Evolutionary conservation across 2,797 vertebrate species (phyloP).

Genomic region (Pangasius djambal): DNA sequence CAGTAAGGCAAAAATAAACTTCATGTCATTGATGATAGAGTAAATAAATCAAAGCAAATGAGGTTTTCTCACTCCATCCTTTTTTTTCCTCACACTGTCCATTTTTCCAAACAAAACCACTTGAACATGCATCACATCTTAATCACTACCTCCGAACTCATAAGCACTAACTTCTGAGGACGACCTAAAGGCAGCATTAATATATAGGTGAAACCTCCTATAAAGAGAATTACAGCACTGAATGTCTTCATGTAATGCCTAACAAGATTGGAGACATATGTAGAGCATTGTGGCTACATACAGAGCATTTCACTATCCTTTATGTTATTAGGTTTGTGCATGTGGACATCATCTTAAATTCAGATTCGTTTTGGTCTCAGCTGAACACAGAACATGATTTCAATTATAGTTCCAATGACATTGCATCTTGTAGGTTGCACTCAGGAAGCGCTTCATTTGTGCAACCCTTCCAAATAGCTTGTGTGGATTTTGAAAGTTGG

Average conservation of each 20-base stretch:
- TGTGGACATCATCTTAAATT: not conserved
- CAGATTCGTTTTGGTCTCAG: not conserved
- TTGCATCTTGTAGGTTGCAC: not conserved
- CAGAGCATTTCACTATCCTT: not conserved
- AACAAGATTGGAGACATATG: not conserved
- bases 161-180: not conserved
- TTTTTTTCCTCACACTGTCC: no score
- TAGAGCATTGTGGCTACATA: not conserved
- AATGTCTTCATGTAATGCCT: not conserved
- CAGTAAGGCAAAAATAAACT: not conserved
- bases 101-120: not conserved
- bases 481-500: constrained; percentile 28
- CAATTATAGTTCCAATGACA: not conserved
- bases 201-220: not conserved
- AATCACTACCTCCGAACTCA: not conserved
- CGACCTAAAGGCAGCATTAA: not conserved
- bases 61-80: not conserved
- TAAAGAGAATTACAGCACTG: not conserved
- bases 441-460: constrained; percentile 24
- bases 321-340: not conserved
- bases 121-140: not conserved
- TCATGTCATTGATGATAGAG: not conserved
- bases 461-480: constrained; percentile 24
- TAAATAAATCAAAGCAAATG: not conserved
- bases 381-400: not conserved